Base-by-base conservation (phyloP, 1,140 invertebrate genomes). In the Drosophila saltans region DNA sequence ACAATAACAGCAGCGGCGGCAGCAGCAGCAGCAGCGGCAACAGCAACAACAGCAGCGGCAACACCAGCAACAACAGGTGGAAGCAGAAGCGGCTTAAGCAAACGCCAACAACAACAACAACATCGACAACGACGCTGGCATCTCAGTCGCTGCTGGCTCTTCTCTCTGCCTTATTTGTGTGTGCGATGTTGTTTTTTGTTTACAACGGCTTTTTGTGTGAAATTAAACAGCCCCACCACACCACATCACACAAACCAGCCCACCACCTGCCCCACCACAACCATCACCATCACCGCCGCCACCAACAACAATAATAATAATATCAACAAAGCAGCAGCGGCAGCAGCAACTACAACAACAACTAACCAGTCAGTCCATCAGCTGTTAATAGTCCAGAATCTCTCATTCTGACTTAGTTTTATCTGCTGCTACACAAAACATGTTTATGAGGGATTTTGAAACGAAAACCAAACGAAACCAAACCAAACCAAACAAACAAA, bases 401-500 rank as follows among this genome's bases (percentile, higher is more conserved):
- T 63, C 39, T 55, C 57, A 52, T 60, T 72, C 76, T 71, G 71
- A 69, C 70, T 79, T 79, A 78, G 66, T 66, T 68, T 61, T 66
- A 66, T 72, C 63, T 59, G 65, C 48, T 40, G 63, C 55, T 52
- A 58, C 67, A 66, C 41, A 78, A 88, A 91, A 91, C 88, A 91
- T 91, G 88, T 91, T 91, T 90, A 79, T 78, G 77, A 83, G 80
- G 74, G 78, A 72, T 85, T 85, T 83, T 58, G 65, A 79, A 78
- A 70, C 60, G 45, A 67, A 78, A 78, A 78, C 75, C 57, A 76
- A 84, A 80, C 80, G 67, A 59, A 75, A 75, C 40, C 66, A 66
- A 64, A 80, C 78, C 68, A 78, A 71, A 72, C 69, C 55, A 70
- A 80, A 68, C 82, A 78, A 73, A 67, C 62, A 67, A 72, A 88